Conservation (phyloP, 2,113 vertebrate species). For the Thermophis baileyi region DNA sequence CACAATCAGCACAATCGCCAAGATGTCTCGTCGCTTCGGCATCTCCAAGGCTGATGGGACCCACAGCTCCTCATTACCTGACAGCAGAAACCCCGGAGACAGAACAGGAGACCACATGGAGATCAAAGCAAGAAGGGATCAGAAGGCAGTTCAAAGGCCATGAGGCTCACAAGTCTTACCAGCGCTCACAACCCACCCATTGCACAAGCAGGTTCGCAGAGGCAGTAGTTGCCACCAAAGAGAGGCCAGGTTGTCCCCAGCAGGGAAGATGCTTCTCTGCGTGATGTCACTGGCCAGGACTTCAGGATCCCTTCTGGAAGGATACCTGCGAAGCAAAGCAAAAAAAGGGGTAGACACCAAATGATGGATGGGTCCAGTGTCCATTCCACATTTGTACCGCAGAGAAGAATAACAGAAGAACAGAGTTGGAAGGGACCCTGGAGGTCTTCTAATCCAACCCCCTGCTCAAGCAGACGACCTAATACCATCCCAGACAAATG, state of each 20-base stretch:
- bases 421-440: background rate
- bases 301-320: slow-evolving; percentile 57
- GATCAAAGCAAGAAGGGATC: slow-evolving; percentile 66
- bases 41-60: slow-evolving; percentile 97
- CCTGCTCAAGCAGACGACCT: background rate
- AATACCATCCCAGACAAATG: background rate
- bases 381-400: background rate
- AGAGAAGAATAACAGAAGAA: background rate
- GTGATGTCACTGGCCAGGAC: background rate
- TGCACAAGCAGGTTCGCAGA: slow-evolving; percentile 78
- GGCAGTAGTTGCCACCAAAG: slow-evolving; percentile 62
- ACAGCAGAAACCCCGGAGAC: slow-evolving; percentile 70
- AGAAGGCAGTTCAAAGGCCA: slow-evolving; percentile 48
- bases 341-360: slow-evolving; percentile 39
- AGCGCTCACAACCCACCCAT: slow-evolving; percentile 88
- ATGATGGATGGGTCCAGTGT: background rate
- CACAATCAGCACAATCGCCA: slow-evolving; percentile 97
- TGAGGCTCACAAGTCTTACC: slow-evolving; percentile 76
- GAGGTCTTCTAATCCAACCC: background rate
- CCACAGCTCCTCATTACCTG: slow-evolving; percentile 97
- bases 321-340: slow-evolving; percentile 68
- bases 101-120: slow-evolving; percentile 70
- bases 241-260: slow-evolving; percentile 39
- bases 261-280: slow-evolving; percentile 33
- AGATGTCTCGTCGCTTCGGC: slow-evolving; percentile 99